These are phyloP conservation scores for Xenops minutus DNA, from an alignment of 2,797 vertebrate species.

Conservation along the genomic window DNA sequence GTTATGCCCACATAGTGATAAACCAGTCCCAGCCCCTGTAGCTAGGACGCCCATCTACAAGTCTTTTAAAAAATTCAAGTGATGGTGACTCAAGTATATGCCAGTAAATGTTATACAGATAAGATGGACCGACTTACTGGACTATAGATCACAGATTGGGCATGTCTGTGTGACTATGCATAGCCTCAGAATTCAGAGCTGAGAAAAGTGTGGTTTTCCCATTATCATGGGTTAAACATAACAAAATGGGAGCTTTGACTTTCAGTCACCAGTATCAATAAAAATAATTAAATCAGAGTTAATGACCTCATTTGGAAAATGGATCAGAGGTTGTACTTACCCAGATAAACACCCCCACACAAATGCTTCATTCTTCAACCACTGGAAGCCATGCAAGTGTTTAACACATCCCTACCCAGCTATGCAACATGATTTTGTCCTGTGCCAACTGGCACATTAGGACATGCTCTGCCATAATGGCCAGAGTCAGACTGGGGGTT, in stretches of 20 bases:
- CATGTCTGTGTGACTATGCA: rapidly evolving
- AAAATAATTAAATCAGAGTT: neutral
- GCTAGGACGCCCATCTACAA: neutral
- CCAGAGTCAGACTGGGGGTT: neutral
- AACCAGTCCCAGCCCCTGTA: too few relatives aligned
- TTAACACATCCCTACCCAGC: neutral
- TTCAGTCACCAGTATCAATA: neutral
- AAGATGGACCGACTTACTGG: neutral
- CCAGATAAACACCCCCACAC: neutral
- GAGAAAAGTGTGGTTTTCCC: neutral
- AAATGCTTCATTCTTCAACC: neutral
- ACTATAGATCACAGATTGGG: neutral
- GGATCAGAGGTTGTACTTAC: neutral
- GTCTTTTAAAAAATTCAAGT: neutral
- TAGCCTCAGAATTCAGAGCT: neutral
- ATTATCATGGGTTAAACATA: neutral
- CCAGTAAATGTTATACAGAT: neutral
- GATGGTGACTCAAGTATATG: neutral
- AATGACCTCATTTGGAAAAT: neutral
- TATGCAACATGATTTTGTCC: neutral
- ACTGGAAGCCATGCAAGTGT: neutral
- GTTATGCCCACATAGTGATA: too few relatives aligned
- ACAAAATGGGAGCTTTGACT: neutral
- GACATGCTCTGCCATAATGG: neutral
- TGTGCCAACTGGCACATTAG: neutral